These are phyloP conservation scores for Loripinus fragilis DNA, from an alignment of 2,888 invertebrate genomes.

Conservation along the genomic window DNA sequence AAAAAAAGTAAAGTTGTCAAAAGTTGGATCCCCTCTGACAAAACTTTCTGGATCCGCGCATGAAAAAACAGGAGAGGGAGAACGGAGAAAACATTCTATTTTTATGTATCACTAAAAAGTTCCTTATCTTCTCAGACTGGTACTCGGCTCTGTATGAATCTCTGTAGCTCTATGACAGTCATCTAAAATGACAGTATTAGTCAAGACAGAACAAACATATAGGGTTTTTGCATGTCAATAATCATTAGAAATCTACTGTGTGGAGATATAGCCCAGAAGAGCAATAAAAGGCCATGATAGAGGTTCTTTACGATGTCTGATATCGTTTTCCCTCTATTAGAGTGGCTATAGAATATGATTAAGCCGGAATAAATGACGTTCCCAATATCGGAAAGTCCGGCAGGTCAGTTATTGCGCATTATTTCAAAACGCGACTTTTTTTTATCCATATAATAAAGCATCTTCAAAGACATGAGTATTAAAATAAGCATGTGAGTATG, in stretches of 20 bases:
- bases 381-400: background rate
- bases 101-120: too few species aligned
- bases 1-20: too few species aligned
- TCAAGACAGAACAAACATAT: slow-evolving; percentile 11
- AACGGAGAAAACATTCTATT: too few species aligned
- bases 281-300: slow-evolving; percentile 14
- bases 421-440: background rate
- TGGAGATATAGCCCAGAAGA: slow-evolving; percentile 17
- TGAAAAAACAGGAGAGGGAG: too few species aligned
- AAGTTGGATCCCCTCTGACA: too few species aligned
- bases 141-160: too few species aligned
- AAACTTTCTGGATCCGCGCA: too few species aligned
- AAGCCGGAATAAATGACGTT: background rate
- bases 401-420: background rate
- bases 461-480: too few species aligned
- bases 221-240: slow-evolving; percentile 18
- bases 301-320: slow-evolving; percentile 10
- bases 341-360: slow-evolving; percentile 11
- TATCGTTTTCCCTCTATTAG: slow-evolving; percentile 1
- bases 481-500: too few species aligned
- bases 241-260: slow-evolving; percentile 10
- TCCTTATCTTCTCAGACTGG: too few species aligned
- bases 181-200: slow-evolving; percentile 5
- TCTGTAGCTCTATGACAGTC: slow-evolving; percentile 12
- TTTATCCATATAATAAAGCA: too few species aligned